These are phyloP conservation scores for Rhorus exstirpatorius DNA, from an alignment of 2,888 invertebrate genomes.

Conservation along the genomic window DNA sequence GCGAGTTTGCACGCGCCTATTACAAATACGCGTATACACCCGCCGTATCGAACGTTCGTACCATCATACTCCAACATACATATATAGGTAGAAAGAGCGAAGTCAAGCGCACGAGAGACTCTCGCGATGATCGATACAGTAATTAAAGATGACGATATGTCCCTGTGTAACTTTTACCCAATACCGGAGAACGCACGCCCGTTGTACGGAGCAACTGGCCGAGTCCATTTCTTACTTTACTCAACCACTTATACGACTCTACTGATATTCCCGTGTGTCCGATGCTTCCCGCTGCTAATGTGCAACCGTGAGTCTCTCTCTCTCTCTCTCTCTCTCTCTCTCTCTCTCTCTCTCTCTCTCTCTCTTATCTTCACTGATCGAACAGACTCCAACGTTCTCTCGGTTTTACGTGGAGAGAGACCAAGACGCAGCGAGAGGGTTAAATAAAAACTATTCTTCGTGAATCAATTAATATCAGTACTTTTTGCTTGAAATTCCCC, in stretches of 20 bases:
- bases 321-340: neutral
- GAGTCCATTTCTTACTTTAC: slow-evolving; percentile 64
- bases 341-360: neutral
- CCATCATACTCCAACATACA: slow-evolving; percentile 1
- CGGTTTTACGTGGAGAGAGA: slow-evolving; percentile 19
- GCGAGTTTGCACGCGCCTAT: slow-evolving; percentile 54
- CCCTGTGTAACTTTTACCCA: slow-evolving; percentile 44
- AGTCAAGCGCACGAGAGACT: slow-evolving; percentile 13
- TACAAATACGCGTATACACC: slow-evolving; percentile 53
- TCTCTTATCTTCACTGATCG: slow-evolving; percentile 7
- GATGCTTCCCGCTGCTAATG: slow-evolving; percentile 45
- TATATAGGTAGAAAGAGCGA: slow-evolving; percentile 18
- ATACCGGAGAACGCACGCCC: slow-evolving; percentile 49
- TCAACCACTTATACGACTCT: slow-evolving; percentile 50
- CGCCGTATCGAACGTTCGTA: slow-evolving; percentile 42
- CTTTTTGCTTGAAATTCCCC: slow-evolving; percentile 65
- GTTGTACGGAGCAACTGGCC: slow-evolving; percentile 22
- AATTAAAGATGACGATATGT: slow-evolving; percentile 72
- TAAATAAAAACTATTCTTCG: slow-evolving; percentile 59
- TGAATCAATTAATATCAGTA: slow-evolving; percentile 71
- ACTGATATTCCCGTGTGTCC: slow-evolving; percentile 2
- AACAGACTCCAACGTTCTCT: slow-evolving; percentile 18
- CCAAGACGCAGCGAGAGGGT: slow-evolving; percentile 15
- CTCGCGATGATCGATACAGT: slow-evolving; percentile 68
- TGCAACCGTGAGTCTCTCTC: slow-evolving; percentile 20